Evolutionary conservation across 2,888 invertebrate genomes (phyloP), one percentile per base, ranked within the genome.

Genomic region (Taphrorychus bicolor): DNA sequence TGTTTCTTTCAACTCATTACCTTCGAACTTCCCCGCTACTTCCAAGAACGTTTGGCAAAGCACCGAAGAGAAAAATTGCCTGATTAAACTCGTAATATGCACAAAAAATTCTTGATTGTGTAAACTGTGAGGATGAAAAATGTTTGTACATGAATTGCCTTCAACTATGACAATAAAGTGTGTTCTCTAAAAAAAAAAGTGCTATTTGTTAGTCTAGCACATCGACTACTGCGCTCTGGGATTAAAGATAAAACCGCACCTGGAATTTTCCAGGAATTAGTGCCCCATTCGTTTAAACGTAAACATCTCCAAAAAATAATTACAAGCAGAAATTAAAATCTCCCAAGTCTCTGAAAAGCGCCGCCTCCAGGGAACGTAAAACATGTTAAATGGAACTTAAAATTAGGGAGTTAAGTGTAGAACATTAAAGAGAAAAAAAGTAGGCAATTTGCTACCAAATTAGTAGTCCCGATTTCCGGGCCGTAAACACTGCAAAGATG

Each of bases 301-400:
- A 32, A 32, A 32, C 32, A 32, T 32, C 9, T 40, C 21, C 24
- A n/a, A 21, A 58, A 58, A 58, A 58, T 58, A 58, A 58, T 48
- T 45, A 58, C 22, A 11, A 22, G 42, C 21, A 58, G 21, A 22
- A 58, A 56, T 40, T 56, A 40, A 56, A 56, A 32, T 40, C 56
- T 56, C 56, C n/a, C 18, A 32, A 56, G 56, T 24, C 32, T 24
- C 16, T 40, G 24, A 32, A 59, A 59, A 51, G 14, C 19, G 24
- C 48, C 16, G 11, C 16, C 22, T 21, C 40, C 42, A 45, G 19
- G 45, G 59, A 32, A 22, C 49, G 49, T 59, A 51, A 42, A 66
- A 66, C 52, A 52, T 56, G 61, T 67, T 62, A 67, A 67, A 67
- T 67, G 61, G 56, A 41, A 57, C 57, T 58, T 67, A 67, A 67